Evolutionary conservation across 2,888 invertebrate species (phyloP).

Genomic region (Epinotia bilunana): DNA sequence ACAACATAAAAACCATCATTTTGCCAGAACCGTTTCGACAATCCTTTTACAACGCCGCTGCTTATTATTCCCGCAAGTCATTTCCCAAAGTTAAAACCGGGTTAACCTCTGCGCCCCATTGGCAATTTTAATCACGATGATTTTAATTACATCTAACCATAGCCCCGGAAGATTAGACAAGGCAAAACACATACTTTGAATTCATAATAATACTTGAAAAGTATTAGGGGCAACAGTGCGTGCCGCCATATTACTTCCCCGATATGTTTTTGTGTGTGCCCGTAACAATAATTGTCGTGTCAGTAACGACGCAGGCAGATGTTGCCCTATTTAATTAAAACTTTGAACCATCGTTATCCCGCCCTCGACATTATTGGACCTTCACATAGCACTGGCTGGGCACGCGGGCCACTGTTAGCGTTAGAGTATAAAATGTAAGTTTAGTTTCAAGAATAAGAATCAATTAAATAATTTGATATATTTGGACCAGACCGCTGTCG

Average conservation of each 20-base stretch:
- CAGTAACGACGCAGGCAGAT: conserved; percentile 72
- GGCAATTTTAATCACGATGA: conserved; percentile 37
- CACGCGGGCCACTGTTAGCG: conserved; percentile 35
- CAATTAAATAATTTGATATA: no score
- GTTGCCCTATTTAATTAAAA: conserved; percentile 80
- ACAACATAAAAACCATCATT: conserved; percentile 18
- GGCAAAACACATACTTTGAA: conserved; percentile 43
- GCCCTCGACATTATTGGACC: conserved; percentile 74
- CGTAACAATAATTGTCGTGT: conserved; percentile 74
- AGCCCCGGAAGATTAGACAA: conserved; percentile 34
- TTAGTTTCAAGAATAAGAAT: background rate
- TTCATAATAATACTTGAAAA: conserved; percentile 44
- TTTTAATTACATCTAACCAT: conserved; percentile 33
- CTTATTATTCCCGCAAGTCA: conserved; percentile 32
- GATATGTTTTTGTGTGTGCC: conserved; percentile 63
- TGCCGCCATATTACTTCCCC: conserved; percentile 48
- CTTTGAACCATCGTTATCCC: conserved; percentile 73
- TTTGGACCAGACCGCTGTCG: no score
- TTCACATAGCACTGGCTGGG: conserved; percentile 55
- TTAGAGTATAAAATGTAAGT: background rate
- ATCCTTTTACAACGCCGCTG: conserved; percentile 20
- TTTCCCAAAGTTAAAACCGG: conserved; percentile 22
- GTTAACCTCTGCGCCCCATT: conserved; percentile 32
- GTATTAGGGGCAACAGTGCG: conserved; percentile 41
- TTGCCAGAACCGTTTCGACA: background rate